Evolutionary conservation across 2,888 invertebrate species (phyloP).

Genomic region (Alviniconcha strummeri): DNA sequence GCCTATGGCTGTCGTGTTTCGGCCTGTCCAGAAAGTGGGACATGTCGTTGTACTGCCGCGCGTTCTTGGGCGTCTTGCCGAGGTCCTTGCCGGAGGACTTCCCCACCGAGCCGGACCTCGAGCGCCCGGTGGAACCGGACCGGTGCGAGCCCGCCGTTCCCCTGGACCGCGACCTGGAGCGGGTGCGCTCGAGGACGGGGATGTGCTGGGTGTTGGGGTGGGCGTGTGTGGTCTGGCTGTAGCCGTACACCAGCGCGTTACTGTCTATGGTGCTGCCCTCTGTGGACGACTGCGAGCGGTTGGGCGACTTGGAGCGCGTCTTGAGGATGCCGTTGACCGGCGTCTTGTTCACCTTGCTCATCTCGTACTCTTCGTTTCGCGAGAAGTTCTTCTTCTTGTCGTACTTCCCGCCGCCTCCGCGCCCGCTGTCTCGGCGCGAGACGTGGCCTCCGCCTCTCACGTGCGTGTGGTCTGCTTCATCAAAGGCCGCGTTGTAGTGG

Average conservation of each 20-base stretch:
- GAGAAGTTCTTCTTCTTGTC: conserved; percentile 18
- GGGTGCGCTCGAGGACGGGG: conserved; percentile 36
- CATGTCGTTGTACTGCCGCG: conserved; percentile 36
- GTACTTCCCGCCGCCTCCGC: background rate
- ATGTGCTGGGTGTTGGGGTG: conserved; percentile 41
- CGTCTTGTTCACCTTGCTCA: conserved; percentile 38
- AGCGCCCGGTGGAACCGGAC: conserved; percentile 35
- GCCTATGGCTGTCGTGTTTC: background rate
- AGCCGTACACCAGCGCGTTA: conserved; percentile 39
- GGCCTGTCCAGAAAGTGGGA: conserved; percentile 26
- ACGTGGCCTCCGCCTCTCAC: conserved; percentile 1
- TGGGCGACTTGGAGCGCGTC: conserved; percentile 39
- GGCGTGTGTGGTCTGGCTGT: conserved; percentile 29
- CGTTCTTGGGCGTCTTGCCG: conserved; percentile 11
- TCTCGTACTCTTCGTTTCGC: conserved; percentile 36
- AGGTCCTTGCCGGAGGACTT: conserved; percentile 30
- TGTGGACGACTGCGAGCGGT: conserved; percentile 39
- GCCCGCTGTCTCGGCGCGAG: conserved; percentile 26
- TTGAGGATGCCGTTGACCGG: conserved; percentile 40
- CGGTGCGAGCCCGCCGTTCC: conserved; percentile 33
- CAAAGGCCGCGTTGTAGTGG: conserved; percentile 33
- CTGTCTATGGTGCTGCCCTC: conserved; percentile 37
- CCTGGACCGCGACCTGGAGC: conserved; percentile 38
- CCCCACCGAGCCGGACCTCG: conserved; percentile 26
- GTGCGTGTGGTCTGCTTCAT: conserved; percentile 14